Evolutionary conservation across 2,888 invertebrate genomes (phyloP), one percentile per base, ranked within the genome.

Genomic region (Halocaridina rubra): DNA sequence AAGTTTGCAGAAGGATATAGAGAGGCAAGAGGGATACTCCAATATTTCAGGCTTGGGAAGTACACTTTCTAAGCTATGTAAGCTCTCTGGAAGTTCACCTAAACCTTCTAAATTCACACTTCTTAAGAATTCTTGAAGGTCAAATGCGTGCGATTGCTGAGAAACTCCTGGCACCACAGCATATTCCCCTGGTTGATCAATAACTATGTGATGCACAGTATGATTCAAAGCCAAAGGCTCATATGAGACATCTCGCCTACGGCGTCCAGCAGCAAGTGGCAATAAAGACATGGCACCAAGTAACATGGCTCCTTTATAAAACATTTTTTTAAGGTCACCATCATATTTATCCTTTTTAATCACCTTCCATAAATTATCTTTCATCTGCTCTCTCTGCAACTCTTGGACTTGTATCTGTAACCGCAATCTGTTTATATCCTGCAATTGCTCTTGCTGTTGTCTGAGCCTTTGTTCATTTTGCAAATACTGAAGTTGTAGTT

Each of bases 401-500:
- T 82, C 84, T 61, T 88, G 81, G 13, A 88, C 67, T 67, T 67
- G 10, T 72, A 89, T 59, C 89, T 89, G 84, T 76, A 85, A 29
- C 78, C 89, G 74, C 84, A 88, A 19, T 69, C 85, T 80, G 88
- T 89, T 27, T 88, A 89, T 85, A 89, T 89, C 27, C 84, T 86
- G 39, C 88, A 96, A 3, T 95, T 95, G 91, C 92, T 96, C 3
- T 95, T 94, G 90, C 93, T 96, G 89, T 92, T 94, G 46, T 98
- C 98, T 98, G 97, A 98, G 90, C 24, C 53, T 24, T 22, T 80
- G 77, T 22, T 84, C 53, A 24, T 86, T 86, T 24, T 67, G 32
- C 22, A 78, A 27, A 19, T 27, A 67, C 78, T 81, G 64, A 46
- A 19, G 46, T 76, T 76, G 22, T 2, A 80, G 71, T 22, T 59